Evolutionary conservation across 2,797 vertebrate species (phyloP), one percentile per base, ranked within the genome.

Genomic region (Notolabrus celidotus): DNA sequence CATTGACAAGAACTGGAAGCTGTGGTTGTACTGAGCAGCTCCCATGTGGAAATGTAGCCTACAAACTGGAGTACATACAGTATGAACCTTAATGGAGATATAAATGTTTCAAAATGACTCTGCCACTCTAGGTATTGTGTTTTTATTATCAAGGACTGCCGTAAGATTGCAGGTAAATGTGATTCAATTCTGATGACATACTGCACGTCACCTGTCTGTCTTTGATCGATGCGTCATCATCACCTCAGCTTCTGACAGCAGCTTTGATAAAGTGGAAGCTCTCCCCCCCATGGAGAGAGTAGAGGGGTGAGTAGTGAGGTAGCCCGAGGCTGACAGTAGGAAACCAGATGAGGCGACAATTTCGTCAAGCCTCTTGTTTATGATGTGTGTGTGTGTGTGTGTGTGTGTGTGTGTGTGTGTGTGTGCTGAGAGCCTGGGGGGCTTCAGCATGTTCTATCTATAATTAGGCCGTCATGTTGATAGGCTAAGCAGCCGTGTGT

Each of bases 381-480:
- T 54, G 65, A 51, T 63, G 19, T 38, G 8, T 43, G n/a, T n/a
- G n/a, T n/a, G n/a, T n/a, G n/a, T n/a, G n/a, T 43, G 43, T 43
- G 42, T 43, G 38, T 25, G 22, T 43, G 43, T 43, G 42, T 43
- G 38, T 25, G 22, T 43, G 43, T 43, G 42, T 43, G 43, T 43
- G 42, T 43, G 38, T 25, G 22, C 38, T n/a, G 1, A 67, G 51
- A 33, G 22, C 64, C 65, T 47, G 46, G 34, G 20, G 67, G 31
- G 38, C 27, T 47, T 70, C 41, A 20, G 51, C 72, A 36, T 72
- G 73, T 67, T 67, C 34, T 15, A 5, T 11, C 34, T 60, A 25
- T 77, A 71, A 77, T 85, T 54, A 73, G 50, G 67, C 25, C 8
- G 34, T 29, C 20, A 47, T 10, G 0, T 19, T 36, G 45, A 61